Conservation (phyloP, 2,888 invertebrate genomes). For the Lottia gigantea region DNA sequence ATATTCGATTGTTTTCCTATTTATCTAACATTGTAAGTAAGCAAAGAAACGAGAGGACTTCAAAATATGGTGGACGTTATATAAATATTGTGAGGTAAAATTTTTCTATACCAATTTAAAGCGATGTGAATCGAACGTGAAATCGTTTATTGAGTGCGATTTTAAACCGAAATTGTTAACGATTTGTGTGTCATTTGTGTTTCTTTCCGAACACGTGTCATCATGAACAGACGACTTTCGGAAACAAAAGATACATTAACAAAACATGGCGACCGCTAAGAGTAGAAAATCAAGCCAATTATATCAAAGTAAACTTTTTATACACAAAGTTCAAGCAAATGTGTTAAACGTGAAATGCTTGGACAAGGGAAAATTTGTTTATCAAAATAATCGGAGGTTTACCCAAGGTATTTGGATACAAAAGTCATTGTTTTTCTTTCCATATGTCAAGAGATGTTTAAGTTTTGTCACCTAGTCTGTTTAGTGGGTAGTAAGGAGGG, state of each 20-base stretch:
- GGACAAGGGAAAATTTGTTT: conserved; percentile 7
- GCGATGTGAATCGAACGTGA: too few species aligned
- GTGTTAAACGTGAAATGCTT: background rate
- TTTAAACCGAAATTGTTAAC: too few species aligned
- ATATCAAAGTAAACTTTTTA: conserved; percentile 8
- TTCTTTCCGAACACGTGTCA: background rate
- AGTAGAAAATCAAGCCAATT: background rate
- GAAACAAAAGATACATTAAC: conserved; percentile 3
- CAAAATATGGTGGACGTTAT: too few species aligned
- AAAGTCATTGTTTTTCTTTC: conserved; percentile 11
- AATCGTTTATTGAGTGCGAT: too few species aligned
- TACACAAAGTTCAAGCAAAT: background rate
- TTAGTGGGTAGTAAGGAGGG: background rate
- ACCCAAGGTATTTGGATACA: conserved; percentile 10
- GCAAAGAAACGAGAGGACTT: too few species aligned
- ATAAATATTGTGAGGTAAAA: too few species aligned
- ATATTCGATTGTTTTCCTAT: too few species aligned
- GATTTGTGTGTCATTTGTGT: too few species aligned
- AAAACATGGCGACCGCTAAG: background rate
- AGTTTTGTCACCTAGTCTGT: background rate
- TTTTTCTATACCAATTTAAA: too few species aligned
- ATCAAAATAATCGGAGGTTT: background rate
- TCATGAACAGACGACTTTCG: background rate
- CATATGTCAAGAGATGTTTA: conserved; percentile 7
- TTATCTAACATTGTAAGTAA: too few species aligned